Evolutionary conservation across 2,888 invertebrate species (phyloP).

Genomic region (Aquatica leii): DNA sequence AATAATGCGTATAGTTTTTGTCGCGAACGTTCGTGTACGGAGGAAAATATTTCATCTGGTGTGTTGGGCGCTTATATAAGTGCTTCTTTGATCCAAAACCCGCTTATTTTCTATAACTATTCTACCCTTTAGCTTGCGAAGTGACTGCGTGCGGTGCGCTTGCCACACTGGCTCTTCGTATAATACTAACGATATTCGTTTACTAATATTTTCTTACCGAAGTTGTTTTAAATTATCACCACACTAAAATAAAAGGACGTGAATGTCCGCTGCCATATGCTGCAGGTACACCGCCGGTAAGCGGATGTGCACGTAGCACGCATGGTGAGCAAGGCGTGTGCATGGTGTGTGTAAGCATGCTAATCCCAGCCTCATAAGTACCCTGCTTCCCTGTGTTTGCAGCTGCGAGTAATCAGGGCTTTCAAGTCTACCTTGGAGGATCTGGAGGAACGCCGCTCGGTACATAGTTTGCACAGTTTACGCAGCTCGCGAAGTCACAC

Average conservation of each 20-base stretch:
- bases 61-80: constrained; percentile 30
- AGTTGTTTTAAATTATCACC: constrained; percentile 46
- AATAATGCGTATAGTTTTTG: neutral
- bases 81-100: constrained; percentile 15
- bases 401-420: constrained; percentile 99
- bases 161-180: constrained; percentile 22
- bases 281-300: constrained; percentile 38
- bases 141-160: constrained; percentile 34
- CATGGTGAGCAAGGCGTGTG: constrained; percentile 42
- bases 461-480: constrained; percentile 94
- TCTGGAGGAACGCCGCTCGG: constrained; percentile 97
- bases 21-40: constrained; percentile 12
- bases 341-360: constrained; percentile 53
- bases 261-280: constrained; percentile 42
- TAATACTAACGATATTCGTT: constrained; percentile 7
- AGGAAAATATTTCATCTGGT: constrained; percentile 21
- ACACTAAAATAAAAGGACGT: constrained; percentile 40
- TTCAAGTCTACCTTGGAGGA: constrained; percentile 99
- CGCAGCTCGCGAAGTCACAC: constrained; percentile 80
- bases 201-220: constrained; percentile 12
- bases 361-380: constrained; percentile 60
- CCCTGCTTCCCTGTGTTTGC: constrained; percentile 76
- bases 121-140: constrained; percentile 20
- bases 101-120: constrained; percentile 21
- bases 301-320: constrained; percentile 38